Percentiles rank a stretch among this genome's conserved stretches.
Evolutionary conservation across 2,888 invertebrate species (phyloP).

Genomic region (Hydrotaea diabolus): DNA sequence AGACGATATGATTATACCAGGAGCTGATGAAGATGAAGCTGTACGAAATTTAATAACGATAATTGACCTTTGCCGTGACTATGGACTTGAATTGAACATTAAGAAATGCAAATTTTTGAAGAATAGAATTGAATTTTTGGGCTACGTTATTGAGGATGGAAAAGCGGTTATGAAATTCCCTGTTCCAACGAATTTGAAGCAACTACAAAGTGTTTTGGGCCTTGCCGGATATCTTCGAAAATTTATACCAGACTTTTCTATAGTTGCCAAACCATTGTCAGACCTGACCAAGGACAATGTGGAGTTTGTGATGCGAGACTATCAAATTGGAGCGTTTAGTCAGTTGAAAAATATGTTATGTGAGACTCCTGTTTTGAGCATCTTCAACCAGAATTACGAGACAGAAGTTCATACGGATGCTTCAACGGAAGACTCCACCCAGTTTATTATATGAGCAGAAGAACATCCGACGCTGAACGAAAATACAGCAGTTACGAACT

Average conservation of each 20-base stretch:
- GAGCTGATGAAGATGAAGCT: too few relatives aligned
- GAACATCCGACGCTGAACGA: slow-evolving; percentile 25
- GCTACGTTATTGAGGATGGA: slow-evolving; percentile 57
- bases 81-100: too few relatives aligned
- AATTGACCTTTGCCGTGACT: too few relatives aligned
- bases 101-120: slow-evolving; percentile 48
- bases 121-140: slow-evolving; percentile 55
- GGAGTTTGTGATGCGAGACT: slow-evolving; percentile 13
- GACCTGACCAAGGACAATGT: slow-evolving; percentile 13
- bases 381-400: slow-evolving; percentile 27
- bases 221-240: slow-evolving; percentile 49
- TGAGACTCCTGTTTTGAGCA: background rate
- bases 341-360: slow-evolving; percentile 1
- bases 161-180: slow-evolving; percentile 41
- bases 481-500: slow-evolving; percentile 29
- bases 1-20: too few relatives aligned
- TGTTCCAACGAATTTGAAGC: slow-evolving; percentile 18
- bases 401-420: slow-evolving; percentile 47
- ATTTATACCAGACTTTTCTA: slow-evolving; percentile 42
- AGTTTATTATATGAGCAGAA: slow-evolving; percentile 52
- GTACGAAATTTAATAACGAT: too few relatives aligned
- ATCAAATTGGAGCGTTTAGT: background rate
- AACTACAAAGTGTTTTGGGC: slow-evolving; percentile 50
- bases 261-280: slow-evolving; percentile 36
- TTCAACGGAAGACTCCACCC: slow-evolving; percentile 35